A percentile compares a stretch with the other conserved stretches of the same genome.
These are phyloP conservation scores for Zaprionus davidi DNA, from an alignment of 1,140 invertebrate species.

Conservation along the genomic window DNA sequence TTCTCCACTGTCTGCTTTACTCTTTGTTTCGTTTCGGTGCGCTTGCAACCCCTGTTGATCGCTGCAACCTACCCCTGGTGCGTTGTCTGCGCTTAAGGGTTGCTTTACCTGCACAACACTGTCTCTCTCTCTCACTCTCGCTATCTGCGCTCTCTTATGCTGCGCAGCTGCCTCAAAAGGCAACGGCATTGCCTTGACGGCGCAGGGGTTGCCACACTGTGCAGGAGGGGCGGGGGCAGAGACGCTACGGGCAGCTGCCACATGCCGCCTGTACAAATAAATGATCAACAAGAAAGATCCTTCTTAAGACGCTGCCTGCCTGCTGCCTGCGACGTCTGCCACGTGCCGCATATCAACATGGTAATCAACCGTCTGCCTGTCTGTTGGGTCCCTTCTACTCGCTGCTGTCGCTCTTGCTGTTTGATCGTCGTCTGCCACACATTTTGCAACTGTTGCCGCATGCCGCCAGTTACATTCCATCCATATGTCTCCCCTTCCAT, in stretches of 20 bases:
- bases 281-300: slow-evolving; percentile 33
- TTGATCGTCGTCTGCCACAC: slow-evolving; percentile 38
- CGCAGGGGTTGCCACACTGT: slow-evolving; percentile 12
- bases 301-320: slow-evolving; percentile 32
- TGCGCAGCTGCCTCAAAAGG: slow-evolving; percentile 64
- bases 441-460: slow-evolving; percentile 67
- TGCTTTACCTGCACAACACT: slow-evolving; percentile 68
- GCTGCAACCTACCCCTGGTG: slow-evolving; percentile 20
- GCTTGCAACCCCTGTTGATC: slow-evolving; percentile 49
- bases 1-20: neutral
- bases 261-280: slow-evolving; percentile 56
- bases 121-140: neutral
- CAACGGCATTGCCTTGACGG: slow-evolving; percentile 39
- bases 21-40: slow-evolving; percentile 6
- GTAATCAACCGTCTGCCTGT: slow-evolving; percentile 61
- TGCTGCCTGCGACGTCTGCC: slow-evolving; percentile 51
- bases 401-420: slow-evolving; percentile 50
- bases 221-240: neutral
- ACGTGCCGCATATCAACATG: slow-evolving; percentile 82
- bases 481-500: neutral
- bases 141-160: slow-evolving; percentile 11
- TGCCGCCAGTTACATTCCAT: slow-evolving; percentile 36
- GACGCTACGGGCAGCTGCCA: slow-evolving; percentile 67
- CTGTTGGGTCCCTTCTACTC: slow-evolving; percentile 16
- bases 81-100: slow-evolving; percentile 43